These are phyloP conservation scores for Platysternon megacephalum DNA, from an alignment of 2,113 vertebrate genomes.

Conservation along the genomic window DNA sequence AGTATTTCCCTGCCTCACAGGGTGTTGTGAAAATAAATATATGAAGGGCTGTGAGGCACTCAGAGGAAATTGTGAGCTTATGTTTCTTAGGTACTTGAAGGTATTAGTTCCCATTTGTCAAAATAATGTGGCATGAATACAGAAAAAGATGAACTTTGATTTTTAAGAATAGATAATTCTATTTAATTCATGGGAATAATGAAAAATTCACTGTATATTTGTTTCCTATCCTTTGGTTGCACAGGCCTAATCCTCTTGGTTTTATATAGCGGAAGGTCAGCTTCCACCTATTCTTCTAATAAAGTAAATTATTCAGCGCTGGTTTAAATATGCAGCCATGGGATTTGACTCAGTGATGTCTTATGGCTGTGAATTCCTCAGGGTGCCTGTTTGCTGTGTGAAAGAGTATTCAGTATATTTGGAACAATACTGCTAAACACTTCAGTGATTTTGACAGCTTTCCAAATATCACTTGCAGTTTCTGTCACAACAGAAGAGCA, in stretches of 20 bases:
- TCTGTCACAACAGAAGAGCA: conserved; percentile 51
- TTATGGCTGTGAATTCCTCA: conserved; percentile 39
- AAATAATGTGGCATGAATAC: not conserved
- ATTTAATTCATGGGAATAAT: not conserved
- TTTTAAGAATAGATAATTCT: not conserved
- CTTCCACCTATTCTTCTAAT: not conserved
- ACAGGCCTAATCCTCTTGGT: not conserved
- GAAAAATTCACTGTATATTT: not conserved
- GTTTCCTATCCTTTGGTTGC: not conserved
- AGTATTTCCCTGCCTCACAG: too few relatives aligned
- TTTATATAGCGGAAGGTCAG: not conserved
- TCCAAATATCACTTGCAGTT: conserved; percentile 56
- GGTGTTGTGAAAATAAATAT: not conserved
- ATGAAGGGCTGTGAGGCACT: not conserved
- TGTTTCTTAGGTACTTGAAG: not conserved
- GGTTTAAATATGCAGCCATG: conserved; percentile 15
- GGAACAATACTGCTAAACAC: conserved; percentile 63
- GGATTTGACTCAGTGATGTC: not conserved
- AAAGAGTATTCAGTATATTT: conserved; percentile 2
- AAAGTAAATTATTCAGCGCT: not conserved
- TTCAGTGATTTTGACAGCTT: conserved; percentile 68
- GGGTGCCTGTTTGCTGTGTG: not conserved
- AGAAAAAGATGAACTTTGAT: not conserved
- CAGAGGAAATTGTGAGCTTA: not conserved
- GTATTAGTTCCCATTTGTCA: not conserved